phyloP scores from a whole-genome alignment of 1,140 invertebrate genomes.

The Drosophila pandora region DNA sequence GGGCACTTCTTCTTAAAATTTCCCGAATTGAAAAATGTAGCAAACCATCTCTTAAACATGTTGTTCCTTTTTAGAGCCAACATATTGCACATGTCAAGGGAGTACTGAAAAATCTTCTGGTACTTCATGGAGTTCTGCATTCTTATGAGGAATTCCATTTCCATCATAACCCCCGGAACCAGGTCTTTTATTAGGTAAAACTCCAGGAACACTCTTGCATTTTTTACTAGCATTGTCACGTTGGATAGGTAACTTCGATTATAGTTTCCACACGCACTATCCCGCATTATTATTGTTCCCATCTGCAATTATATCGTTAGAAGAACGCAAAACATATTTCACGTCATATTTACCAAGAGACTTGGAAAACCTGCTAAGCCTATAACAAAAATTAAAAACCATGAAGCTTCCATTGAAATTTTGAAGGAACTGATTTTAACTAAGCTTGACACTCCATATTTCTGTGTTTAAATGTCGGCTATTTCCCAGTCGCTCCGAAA shows the following conservation, averaged over 20 bases:
- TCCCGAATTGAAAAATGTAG: slow-evolving; percentile 19
- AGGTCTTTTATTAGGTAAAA: slow-evolving; percentile 28
- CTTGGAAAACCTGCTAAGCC: not conserved
- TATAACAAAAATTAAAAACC: not conserved
- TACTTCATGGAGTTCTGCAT: slow-evolving; percentile 37
- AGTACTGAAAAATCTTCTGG: slow-evolving; percentile 53
- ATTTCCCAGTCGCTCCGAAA: slow-evolving; percentile 1
- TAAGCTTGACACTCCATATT: not conserved
- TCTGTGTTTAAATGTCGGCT: slow-evolving; percentile 5
- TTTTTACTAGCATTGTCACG: slow-evolving; percentile 23
- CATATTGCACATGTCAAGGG: slow-evolving; percentile 56
- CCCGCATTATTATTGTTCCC: slow-evolving; percentile 14
- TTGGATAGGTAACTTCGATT: slow-evolving; percentile 53
- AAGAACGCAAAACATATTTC: too few species aligned
- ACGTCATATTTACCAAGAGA: slow-evolving; percentile 21
- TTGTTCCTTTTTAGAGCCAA: slow-evolving; percentile 36
- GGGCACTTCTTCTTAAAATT: slow-evolving; percentile 47
- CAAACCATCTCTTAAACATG: slow-evolving; percentile 58
- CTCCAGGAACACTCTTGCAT: slow-evolving; percentile 33
- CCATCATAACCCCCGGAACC: slow-evolving; percentile 31
- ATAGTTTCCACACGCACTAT: slow-evolving; percentile 17
- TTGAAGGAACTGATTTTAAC: not conserved
- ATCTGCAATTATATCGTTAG: not conserved
- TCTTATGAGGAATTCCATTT: slow-evolving; percentile 48
- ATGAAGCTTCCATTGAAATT: slow-evolving; percentile 4